Base-by-base conservation (phyloP, 2,113 vertebrate genomes). In the Onychostoma macrolepis region DNA sequence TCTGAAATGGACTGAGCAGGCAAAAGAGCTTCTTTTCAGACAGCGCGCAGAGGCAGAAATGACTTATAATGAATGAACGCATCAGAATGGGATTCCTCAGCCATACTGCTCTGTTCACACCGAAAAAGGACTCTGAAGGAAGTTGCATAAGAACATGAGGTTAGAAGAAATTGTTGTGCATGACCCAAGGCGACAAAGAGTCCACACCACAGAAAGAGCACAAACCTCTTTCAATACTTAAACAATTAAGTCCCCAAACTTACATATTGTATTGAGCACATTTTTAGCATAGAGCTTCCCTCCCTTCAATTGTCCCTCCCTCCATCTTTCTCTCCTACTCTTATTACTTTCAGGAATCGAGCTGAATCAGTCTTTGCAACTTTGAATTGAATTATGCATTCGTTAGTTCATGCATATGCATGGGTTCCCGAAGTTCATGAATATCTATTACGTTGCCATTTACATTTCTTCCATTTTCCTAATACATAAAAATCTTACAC, bases 1-100 rank as follows among this genome's bases (percentile, higher is more conserved):
- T 84, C 86, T 88, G 81, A 90, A 90, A 90, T 90, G 88, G 89
- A 89, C 77, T 90, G 86, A 90, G 86, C 80, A 89, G 84, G 89
- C 86, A 90, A 90, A 90, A 88, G 87, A 90, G 89, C 87, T 86
- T 90, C 89, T 74, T 90, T 90, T 88, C 84, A 90, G 87, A 86
- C 67, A 71, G 85, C 79, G 84, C 67, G 85, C 88, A 87, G 88
- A 83, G 86, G 86, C 86, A 90, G 88, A 90, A 89, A 89, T 89
- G 75, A 88, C 88, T 88, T 84, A 86, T 89, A 90, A 90, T 89
- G 88, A 90, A 89, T 87, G 88, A 90, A 90, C 85, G 84, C 89
- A 90, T 89, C 88, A 89, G 83, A 89, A 89, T 89, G 86, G 86
- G 86, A 89, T 87, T 90, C 86, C 78, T 81, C 61, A 83, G 84